Base-by-base conservation (phyloP, 2,888 invertebrate species). In the Beris morrisii region DNA sequence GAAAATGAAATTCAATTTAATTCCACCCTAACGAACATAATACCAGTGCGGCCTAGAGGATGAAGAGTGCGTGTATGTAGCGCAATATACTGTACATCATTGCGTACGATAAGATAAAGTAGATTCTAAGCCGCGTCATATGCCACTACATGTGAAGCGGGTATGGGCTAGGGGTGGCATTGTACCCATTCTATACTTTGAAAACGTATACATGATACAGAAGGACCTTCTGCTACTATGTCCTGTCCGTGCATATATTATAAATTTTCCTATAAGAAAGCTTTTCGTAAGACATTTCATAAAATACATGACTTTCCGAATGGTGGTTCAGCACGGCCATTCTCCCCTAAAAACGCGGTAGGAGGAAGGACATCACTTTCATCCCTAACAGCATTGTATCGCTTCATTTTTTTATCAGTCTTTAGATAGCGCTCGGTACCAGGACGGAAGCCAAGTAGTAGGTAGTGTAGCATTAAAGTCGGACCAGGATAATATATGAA, bases 1-100 rank as follows among this genome's bases (percentile, higher is more conserved):
- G 61, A 61, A 61, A 61, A 61, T 61, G 61, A 61, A 61, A 61
- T 61, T 61, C 61, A 61, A 61, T 61, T 61, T 61, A 61, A 61
- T 61, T 61, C 61, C 61, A 61, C 61, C 61, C 61, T 52, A 61
- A 61, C 61, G 52, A 61, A 61, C 61, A 61, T 61, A 61, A 61
- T 61, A 61, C 61, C 50, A 52, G 61, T 22, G 22, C 61, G 61
- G 61, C 31, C 61, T 59, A 59, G 22, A 38, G 38, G 4, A 38
- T 9, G 38, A 38, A 38, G 2, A 50, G 50, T 50, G 61, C 50
- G 61, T 38, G 61, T 50, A 61, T 52, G 38, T 5, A 38, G 9
- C 38, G 22, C 22, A 22, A 22, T 22, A 22, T 22, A 38, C 61
- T 50, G 50, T 50, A 61, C 52, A 61, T 50, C 50, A 52, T 52